phyloP scores from a whole-genome alignment of 2,888 invertebrate species.

The Drosophila austrosaltans region DNA sequence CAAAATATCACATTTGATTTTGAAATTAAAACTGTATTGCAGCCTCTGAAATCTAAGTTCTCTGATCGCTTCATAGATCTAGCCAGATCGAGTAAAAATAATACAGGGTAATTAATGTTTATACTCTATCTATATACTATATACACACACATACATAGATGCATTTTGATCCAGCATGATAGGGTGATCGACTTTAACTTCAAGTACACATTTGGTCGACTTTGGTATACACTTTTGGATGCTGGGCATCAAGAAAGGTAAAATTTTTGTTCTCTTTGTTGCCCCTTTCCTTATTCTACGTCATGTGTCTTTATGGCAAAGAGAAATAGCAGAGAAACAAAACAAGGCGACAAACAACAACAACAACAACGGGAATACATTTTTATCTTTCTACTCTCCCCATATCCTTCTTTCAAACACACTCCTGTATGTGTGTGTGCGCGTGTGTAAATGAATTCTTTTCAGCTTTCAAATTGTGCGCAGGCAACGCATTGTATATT shows the following conservation, averaged over 20 bases:
- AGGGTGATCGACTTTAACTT: too few species aligned
- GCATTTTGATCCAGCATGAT: too few species aligned
- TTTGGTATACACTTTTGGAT: neutral
- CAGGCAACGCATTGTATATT: slow-evolving; percentile 44
- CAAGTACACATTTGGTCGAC: too few species aligned
- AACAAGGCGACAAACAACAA: slow-evolving; percentile 33
- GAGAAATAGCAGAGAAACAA: slow-evolving; percentile 2
- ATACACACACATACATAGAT: too few species aligned
- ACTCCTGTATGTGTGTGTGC: neutral
- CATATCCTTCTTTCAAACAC: too few species aligned
- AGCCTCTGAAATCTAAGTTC: too few species aligned
- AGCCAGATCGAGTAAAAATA: too few species aligned
- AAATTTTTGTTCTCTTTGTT: neutral
- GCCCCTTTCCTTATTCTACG: neutral
- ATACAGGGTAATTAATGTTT: too few species aligned
- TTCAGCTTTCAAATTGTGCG: slow-evolving; percentile 45
- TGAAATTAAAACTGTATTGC: too few species aligned
- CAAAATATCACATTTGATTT: too few species aligned
- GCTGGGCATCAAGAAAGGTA: neutral
- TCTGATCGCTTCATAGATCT: too few species aligned
- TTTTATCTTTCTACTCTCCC: slow-evolving; percentile 14
- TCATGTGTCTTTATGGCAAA: neutral
- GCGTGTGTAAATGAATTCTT: slow-evolving; percentile 14
- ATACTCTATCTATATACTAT: too few species aligned
- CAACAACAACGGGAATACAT: slow-evolving; percentile 29